Evolutionary conservation across 2,113 vertebrate genomes (phyloP).

Genomic region (Genyomyrus donnyi): DNA sequence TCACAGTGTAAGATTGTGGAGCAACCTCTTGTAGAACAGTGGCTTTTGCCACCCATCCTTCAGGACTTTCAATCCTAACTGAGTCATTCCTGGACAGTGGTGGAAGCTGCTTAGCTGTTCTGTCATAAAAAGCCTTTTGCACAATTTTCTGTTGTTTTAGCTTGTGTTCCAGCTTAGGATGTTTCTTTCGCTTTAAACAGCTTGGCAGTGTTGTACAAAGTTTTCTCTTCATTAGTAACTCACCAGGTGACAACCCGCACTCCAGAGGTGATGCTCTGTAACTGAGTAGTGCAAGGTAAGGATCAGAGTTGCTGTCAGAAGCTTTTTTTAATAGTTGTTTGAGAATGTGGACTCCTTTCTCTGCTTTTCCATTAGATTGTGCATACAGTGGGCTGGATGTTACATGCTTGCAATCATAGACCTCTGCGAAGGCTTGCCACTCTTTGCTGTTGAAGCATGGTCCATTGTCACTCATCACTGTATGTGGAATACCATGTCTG

Average conservation of each 20-base stretch:
- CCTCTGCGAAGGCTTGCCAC: background rate
- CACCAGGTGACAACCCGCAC: constrained; percentile 9
- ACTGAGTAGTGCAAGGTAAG: constrained; percentile 19
- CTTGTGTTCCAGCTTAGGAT: background rate
- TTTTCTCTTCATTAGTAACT: constrained; percentile 12
- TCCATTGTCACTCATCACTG: constrained; percentile 23
- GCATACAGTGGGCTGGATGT: background rate
- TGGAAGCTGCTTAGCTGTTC: background rate
- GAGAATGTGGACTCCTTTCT: background rate
- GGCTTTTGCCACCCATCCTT: background rate
- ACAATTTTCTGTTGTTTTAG: background rate
- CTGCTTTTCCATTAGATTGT: constrained; percentile 3
- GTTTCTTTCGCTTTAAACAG: background rate
- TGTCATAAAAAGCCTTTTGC: background rate
- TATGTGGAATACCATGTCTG: constrained; percentile 22
- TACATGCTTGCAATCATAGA: background rate
- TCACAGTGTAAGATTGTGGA: background rate
- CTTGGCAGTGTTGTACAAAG: background rate
- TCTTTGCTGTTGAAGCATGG: constrained; percentile 29
- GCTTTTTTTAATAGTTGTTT: background rate
- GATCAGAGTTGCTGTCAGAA: background rate
- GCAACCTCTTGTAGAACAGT: background rate
- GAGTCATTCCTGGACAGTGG: background rate
- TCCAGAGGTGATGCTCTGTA: constrained; percentile 22
- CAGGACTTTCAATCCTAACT: background rate